Percentiles rank a stretch among this genome's conserved stretches.
These are phyloP conservation scores for Dryococelus australis DNA, from an alignment of 2,888 invertebrate genomes.

Conservation along the genomic window DNA sequence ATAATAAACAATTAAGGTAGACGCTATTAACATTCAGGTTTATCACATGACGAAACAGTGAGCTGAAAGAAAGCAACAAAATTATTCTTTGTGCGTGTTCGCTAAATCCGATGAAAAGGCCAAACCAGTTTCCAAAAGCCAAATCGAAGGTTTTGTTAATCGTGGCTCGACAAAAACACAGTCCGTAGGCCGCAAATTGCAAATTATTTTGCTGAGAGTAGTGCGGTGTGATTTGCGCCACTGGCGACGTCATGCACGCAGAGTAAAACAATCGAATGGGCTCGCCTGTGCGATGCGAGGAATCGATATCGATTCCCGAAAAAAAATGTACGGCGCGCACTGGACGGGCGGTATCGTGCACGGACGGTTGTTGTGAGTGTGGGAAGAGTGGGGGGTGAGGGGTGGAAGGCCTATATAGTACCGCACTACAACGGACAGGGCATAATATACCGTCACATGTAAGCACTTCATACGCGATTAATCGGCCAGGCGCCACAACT, in stretches of 20 bases:
- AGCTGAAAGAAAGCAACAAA: too few species aligned
- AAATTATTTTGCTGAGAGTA: not conserved
- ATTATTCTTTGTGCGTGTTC: too few species aligned
- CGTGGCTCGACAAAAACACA: not conserved
- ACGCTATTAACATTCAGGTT: too few species aligned
- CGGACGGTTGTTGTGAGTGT: not conserved
- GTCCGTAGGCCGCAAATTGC: not conserved
- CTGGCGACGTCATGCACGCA: not conserved
- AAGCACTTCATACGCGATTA: conserved; percentile 16
- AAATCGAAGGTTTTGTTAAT: not conserved
- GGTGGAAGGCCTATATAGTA: not conserved
- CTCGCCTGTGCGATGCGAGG: not conserved
- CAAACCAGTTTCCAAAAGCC: not conserved
- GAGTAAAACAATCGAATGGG: not conserved
- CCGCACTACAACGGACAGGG: not conserved
- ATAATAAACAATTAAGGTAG: too few species aligned
- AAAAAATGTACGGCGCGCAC: not conserved
- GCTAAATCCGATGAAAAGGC: too few species aligned
- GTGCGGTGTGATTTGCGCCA: too few species aligned
- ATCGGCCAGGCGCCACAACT: not conserved
- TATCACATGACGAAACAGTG: too few species aligned
- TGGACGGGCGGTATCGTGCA: not conserved
- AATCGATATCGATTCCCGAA: not conserved
- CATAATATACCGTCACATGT: not conserved
- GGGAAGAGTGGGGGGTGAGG: not conserved